These are phyloP conservation scores for Myotis findleyi DNA, from an alignment of 2,797 vertebrate species.

Conservation along the genomic window DNA sequence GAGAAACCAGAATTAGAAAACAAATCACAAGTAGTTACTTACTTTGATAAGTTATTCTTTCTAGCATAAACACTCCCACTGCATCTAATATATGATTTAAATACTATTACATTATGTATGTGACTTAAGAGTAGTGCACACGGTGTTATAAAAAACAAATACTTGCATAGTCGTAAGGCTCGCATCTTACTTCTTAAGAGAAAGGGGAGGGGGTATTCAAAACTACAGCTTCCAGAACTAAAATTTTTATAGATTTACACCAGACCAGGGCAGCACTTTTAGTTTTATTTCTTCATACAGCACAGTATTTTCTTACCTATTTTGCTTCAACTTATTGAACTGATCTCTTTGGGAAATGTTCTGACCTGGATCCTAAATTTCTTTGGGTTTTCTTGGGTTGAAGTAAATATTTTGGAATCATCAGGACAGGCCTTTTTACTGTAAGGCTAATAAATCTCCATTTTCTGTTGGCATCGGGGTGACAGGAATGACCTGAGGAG, in stretches of 20 bases:
- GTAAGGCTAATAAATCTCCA: not conserved
- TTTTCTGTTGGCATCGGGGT: not conserved
- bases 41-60: slow-evolving; percentile 36
- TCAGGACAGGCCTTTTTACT: not conserved
- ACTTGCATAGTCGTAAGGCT: not conserved
- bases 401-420: not conserved
- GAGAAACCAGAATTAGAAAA: slow-evolving; percentile 10
- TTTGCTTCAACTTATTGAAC: not conserved
- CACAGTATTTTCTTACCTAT: slow-evolving; percentile 13
- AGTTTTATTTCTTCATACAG: not conserved
- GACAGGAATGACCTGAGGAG: not conserved
- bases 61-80: slow-evolving; percentile 4
- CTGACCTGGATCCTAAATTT: not conserved
- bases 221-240: not conserved
- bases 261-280: not conserved
- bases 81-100: slow-evolving; percentile 52
- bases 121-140: not conserved
- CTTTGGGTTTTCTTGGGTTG: not conserved
- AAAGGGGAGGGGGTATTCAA: not conserved
- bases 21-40: slow-evolving; percentile 31
- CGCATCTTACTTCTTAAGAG: not conserved
- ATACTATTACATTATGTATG: not conserved
- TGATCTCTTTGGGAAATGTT: slow-evolving; percentile 24
- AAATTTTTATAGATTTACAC: not conserved
- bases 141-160: not conserved